These are phyloP conservation scores for Agriotes lineatus DNA, from an alignment of 2,888 invertebrate genomes.

Conservation along the genomic window DNA sequence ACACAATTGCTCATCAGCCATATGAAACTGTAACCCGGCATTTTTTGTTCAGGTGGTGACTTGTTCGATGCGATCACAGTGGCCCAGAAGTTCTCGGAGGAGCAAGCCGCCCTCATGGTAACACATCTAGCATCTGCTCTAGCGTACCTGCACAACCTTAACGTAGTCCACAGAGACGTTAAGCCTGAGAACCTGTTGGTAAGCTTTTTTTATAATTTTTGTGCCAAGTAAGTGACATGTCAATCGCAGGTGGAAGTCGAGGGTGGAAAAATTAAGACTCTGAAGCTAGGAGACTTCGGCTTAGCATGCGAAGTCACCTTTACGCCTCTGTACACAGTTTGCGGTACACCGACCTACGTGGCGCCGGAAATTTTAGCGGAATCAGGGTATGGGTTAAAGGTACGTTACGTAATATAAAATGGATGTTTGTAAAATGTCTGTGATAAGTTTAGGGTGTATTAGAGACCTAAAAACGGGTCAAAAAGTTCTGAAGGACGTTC, in stretches of 20 bases:
- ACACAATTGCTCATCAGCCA: too few species aligned
- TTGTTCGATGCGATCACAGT: conserved; percentile 96
- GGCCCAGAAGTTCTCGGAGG: conserved; percentile 93
- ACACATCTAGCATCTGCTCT: conserved; percentile 91
- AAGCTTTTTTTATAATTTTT: conserved; percentile 57
- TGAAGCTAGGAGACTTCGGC: conserved; percentile 98
- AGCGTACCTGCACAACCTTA: conserved; percentile 92
- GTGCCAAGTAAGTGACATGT: conserved; percentile 28
- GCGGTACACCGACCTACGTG: conserved; percentile 99
- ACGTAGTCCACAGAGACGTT: conserved; percentile 97
- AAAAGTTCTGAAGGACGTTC: neutral
- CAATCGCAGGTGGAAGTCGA: conserved; percentile 78
- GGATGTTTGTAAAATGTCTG: too few species aligned
- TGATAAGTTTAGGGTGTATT: too few species aligned
- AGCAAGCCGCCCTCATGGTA: conserved; percentile 93
- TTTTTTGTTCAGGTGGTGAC: conserved; percentile 84
- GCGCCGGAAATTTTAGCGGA: conserved; percentile 98
- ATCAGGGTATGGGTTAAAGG: conserved; percentile 92
- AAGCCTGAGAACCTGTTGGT: conserved; percentile 98
- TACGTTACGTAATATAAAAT: too few species aligned
- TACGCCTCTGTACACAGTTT: conserved; percentile 92
- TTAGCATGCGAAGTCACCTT: conserved; percentile 90
- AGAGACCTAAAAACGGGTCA: neutral
- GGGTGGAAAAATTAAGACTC: conserved; percentile 76
- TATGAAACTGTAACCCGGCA: neutral